Evolutionary conservation across 2,888 invertebrate genomes (phyloP).

Genomic region (Ectemnius cavifrons): DNA sequence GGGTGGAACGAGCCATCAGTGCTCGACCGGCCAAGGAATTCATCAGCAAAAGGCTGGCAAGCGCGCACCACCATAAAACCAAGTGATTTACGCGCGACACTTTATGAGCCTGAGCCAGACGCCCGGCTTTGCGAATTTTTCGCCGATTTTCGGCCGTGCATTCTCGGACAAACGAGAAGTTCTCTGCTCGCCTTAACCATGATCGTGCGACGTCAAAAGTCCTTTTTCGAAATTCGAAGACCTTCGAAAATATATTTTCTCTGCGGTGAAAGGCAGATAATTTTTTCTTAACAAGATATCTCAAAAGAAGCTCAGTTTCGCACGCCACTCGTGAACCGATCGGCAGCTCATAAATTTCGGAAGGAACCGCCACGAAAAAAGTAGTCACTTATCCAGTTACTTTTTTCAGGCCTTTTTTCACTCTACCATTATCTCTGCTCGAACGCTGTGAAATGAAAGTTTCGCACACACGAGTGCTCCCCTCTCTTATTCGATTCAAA

Average conservation of each 20-base stretch:
- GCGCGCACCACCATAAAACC: constrained; percentile 78
- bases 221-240: not conserved
- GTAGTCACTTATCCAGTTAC: constrained; percentile 16
- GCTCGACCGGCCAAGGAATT: constrained; percentile 74
- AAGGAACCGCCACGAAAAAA: constrained; percentile 5
- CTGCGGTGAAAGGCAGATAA: not conserved
- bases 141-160: constrained; percentile 69
- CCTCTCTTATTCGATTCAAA: constrained; percentile 22
- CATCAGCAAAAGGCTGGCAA: constrained; percentile 78
- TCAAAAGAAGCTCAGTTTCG: constrained; percentile 43
- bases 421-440: constrained; percentile 65
- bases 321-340: constrained; percentile 39
- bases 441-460: constrained; percentile 71
- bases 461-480: constrained; percentile 64
- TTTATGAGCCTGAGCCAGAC: constrained; percentile 75
- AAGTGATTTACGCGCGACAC: constrained; percentile 77
- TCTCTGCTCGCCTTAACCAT: constrained; percentile 24
- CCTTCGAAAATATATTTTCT: constrained; percentile 20
- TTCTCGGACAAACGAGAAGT: constrained; percentile 25
- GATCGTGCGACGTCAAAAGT: not conserved
- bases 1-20: constrained; percentile 25
- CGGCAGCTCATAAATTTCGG: constrained; percentile 33
- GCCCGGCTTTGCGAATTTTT: constrained; percentile 76
- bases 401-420: constrained; percentile 28
- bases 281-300: constrained; percentile 15